Conservation (phyloP, 1,140 invertebrate species). For the Reticulitermes speratus region DNA sequence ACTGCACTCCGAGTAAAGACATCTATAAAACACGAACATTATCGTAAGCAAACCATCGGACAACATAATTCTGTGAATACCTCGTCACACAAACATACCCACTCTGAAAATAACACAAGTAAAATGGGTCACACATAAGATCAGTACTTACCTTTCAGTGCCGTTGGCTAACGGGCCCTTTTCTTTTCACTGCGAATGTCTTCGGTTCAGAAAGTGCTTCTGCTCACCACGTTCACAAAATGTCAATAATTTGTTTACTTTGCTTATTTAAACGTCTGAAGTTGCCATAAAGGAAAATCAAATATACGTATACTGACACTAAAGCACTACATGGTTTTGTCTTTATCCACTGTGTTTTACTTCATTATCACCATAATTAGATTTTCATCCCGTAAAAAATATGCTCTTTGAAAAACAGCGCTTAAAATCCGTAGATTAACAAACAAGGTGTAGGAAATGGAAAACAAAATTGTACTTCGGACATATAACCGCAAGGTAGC, state of each 20-base stretch:
- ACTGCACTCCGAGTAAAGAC: too few relatives aligned
- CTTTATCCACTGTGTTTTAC: neutral
- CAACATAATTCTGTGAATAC: neutral
- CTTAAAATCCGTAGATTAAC: neutral
- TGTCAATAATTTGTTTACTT: neutral
- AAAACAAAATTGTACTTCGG: neutral
- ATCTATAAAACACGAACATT: too few relatives aligned
- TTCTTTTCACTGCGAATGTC: neutral
- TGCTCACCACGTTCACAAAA: neutral
- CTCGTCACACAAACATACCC: neutral
- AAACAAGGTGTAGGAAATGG: neutral
- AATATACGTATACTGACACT: neutral
- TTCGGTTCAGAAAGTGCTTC: neutral
- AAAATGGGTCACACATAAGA: neutral
- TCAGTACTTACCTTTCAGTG: neutral
- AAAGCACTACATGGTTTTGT: neutral
- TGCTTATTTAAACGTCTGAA: neutral
- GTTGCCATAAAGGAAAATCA: neutral
- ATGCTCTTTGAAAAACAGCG: neutral
- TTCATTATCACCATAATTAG: slow-evolving; percentile 11
- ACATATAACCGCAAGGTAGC: neutral
- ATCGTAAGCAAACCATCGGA: too few relatives aligned
- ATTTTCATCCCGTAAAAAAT: neutral
- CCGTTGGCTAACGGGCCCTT: neutral
- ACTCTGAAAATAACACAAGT: neutral